phyloP scores from a whole-genome alignment of 2,888 invertebrate genomes.

The Orchesella flavescens region DNA sequence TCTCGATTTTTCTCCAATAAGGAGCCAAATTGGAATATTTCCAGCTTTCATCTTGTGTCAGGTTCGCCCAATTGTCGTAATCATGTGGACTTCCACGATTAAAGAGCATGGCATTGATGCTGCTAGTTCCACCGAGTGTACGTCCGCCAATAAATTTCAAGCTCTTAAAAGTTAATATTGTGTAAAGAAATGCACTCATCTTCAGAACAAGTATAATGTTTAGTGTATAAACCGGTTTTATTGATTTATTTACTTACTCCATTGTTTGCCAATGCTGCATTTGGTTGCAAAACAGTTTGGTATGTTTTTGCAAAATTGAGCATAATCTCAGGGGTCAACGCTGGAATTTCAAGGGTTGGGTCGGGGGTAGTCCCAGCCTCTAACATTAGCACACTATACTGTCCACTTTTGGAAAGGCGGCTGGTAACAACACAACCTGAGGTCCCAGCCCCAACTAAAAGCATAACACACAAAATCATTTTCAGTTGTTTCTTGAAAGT shows the following conservation, averaged over 20 bases:
- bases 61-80: conserved; percentile 23
- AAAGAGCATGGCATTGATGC: conserved; percentile 12
- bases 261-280: conserved; percentile 1
- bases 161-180: too few species aligned
- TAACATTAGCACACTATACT: neutral
- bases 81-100: conserved; percentile 45
- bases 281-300: neutral
- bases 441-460: conserved; percentile 11
- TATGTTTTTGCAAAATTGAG: neutral
- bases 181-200: too few species aligned
- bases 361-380: neutral
- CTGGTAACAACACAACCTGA: neutral
- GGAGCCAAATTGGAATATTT: conserved; percentile 16
- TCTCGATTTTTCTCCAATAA: conserved; percentile 17
- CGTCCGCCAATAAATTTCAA: conserved; percentile 24
- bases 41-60: conserved; percentile 14
- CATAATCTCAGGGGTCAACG: neutral
- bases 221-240: too few species aligned
- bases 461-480: too few species aligned
- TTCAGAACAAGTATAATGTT: too few species aligned
- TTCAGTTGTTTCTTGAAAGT: too few species aligned
- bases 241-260: neutral
- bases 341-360: conserved; percentile 11
- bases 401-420: neutral
- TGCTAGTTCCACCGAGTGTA: conserved; percentile 8